Evolutionary conservation across 2,888 invertebrate genomes (phyloP), one percentile per base, ranked within the genome.

Genomic region (Drosophila tripunctata): DNA sequence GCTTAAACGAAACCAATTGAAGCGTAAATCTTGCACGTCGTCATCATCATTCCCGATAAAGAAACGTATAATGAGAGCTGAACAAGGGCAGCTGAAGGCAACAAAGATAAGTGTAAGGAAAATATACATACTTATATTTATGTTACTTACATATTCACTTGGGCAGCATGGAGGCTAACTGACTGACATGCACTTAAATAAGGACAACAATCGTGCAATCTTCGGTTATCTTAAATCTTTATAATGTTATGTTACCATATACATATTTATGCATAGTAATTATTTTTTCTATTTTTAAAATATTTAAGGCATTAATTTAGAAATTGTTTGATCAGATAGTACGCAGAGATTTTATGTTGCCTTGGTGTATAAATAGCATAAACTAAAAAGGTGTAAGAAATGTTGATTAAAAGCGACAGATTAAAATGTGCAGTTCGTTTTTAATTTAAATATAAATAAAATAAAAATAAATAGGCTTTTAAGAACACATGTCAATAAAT

Each of bases 1-100:
- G 84, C 87, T 77, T 77, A 75, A 84, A 77, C 61, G 77, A 81
- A 84, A 81, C 75, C 87, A 84, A 81, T 83, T 81, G 85, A 83
- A 84, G 79, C 85, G 82, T 78, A 81, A 87, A 87, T 87, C 85
- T 81, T 75, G 69, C 80, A 79, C 74, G 77, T 85, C 64, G 51
- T 51, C 38, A 51, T 66, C 55, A 22, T 74, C 44, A 31, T 38
- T 54, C 56, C 55, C 51, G 72, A 64, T 84, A 84, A 75, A 78
- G 82, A 64, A 65, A 60, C 75, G 60, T 40, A 78, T 78, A 78
- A 75, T 69, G 74, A 78, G 73, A 56, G 48, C 48, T 44, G 38
- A 40, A 36, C 51, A 63, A 63, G 47, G 68, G 38, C 73, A 55
- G 57, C 57, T 48, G 24, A 10, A 62, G 43, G 30, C 33, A 17